phyloP scores from a whole-genome alignment of 2,113 vertebrate genomes.

The Megaceryle maxima region DNA sequence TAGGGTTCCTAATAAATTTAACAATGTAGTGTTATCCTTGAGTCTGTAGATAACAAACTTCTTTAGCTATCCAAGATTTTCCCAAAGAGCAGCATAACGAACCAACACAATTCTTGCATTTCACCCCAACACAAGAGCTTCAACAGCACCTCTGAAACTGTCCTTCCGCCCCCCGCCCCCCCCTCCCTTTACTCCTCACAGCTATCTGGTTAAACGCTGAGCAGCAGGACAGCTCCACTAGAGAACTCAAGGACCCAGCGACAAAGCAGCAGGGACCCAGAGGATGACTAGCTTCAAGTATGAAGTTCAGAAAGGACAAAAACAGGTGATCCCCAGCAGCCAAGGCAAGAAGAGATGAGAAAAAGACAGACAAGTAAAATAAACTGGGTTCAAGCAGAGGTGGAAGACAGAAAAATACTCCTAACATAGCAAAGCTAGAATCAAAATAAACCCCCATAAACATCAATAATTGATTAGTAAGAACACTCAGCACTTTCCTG shows the following conservation, averaged over 20 bases:
- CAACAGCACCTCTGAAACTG: not conserved
- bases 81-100: not conserved
- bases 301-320: not conserved
- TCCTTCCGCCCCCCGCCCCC: accelerated
- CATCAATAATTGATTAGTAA: not conserved
- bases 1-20: conserved; percentile 20
- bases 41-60: not conserved
- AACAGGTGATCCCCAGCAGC: not conserved
- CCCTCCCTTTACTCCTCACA: not conserved
- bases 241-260: not conserved
- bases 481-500: not conserved
- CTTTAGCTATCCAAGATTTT: not conserved
- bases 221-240: not conserved
- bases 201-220: not conserved
- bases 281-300: not conserved
- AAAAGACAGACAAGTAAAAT: not conserved
- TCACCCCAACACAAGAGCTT: not conserved
- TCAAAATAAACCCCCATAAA: not conserved
- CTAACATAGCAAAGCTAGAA: not conserved
- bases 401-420: not conserved
- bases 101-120: not conserved
- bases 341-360: not conserved
- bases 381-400: not conserved
- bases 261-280: not conserved
- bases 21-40: not conserved